Conservation (phyloP, 2,888 invertebrate species). For the Calameuta filiformis region DNA sequence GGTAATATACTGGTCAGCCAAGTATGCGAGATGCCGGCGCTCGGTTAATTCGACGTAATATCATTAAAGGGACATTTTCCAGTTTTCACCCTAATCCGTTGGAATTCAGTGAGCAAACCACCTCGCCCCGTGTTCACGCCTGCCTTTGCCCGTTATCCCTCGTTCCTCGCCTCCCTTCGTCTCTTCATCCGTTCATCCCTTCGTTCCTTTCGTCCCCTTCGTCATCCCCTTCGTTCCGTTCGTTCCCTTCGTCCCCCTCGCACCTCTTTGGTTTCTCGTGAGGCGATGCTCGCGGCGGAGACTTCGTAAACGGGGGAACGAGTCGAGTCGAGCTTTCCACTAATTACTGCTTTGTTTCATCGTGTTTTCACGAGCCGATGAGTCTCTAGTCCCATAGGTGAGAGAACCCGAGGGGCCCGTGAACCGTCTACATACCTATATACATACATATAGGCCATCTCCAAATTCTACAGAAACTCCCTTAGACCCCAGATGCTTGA, state of each 20-base stretch:
- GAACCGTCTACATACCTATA: not conserved
- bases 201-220: constrained; percentile 20
- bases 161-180: constrained; percentile 22
- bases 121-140: constrained; percentile 54
- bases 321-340: constrained; percentile 48
- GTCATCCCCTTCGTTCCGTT: constrained; percentile 14
- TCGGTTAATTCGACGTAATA: constrained; percentile 60
- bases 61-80: constrained; percentile 66
- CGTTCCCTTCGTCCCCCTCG: constrained; percentile 23
- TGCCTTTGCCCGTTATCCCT: constrained; percentile 56
- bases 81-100: constrained; percentile 64
- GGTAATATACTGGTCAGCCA: not conserved
- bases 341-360: constrained; percentile 62
- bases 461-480: not conserved
- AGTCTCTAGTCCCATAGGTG: constrained; percentile 31
- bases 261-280: constrained; percentile 23
- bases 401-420: not conserved
- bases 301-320: constrained; percentile 1
- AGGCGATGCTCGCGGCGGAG: constrained; percentile 11
- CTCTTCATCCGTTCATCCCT: constrained; percentile 24
- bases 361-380: constrained; percentile 52
- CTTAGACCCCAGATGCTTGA: not conserved
- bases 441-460: not conserved
- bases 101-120: constrained; percentile 64
- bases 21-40: not conserved